Conservation (phyloP, 2,113 vertebrate genomes). For the Sander lucioperca region DNA sequence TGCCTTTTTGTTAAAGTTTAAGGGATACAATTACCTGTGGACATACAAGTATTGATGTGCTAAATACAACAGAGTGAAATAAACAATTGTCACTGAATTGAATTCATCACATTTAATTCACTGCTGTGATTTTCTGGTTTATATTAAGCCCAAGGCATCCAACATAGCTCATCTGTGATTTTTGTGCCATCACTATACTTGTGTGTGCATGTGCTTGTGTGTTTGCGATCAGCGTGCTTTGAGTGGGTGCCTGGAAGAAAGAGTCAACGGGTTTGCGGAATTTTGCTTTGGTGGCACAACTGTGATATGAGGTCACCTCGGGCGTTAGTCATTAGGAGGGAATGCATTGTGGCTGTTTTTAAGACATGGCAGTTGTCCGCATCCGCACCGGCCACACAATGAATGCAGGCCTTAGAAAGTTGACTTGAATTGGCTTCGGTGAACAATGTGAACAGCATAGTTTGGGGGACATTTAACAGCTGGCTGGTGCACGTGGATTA, state of each 20-base stretch:
- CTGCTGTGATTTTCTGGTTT: constrained; percentile 19
- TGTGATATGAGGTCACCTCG: constrained; percentile 84
- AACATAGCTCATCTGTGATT: constrained; percentile 25
- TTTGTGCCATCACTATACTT: constrained; percentile 54
- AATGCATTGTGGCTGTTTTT: constrained; percentile 87
- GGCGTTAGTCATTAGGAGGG: constrained; percentile 83
- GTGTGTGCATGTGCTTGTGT: constrained; percentile 5
- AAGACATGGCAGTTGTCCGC: constrained; percentile 82
- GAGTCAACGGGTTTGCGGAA: constrained; percentile 79
- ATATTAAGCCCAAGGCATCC: constrained; percentile 4
- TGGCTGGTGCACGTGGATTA: constrained; percentile 80
- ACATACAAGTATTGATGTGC: background rate
- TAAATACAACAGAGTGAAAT: background rate
- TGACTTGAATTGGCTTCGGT: constrained; percentile 83
- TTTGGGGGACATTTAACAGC: constrained; percentile 76
- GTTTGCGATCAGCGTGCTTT: constrained; percentile 59
- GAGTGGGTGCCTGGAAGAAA: constrained; percentile 80
- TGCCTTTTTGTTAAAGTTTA: background rate
- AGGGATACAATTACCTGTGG: background rate
- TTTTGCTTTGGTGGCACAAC: constrained; percentile 85
- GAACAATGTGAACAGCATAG: constrained; percentile 81
- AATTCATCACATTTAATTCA: constrained; percentile 11
- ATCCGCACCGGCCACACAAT: constrained; percentile 76
- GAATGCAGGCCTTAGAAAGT: constrained; percentile 85
- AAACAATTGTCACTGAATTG: background rate